Evolutionary conservation across 2,888 invertebrate genomes (phyloP), one percentile per base, ranked within the genome.

Genomic region (Drosophila mercatorum): DNA sequence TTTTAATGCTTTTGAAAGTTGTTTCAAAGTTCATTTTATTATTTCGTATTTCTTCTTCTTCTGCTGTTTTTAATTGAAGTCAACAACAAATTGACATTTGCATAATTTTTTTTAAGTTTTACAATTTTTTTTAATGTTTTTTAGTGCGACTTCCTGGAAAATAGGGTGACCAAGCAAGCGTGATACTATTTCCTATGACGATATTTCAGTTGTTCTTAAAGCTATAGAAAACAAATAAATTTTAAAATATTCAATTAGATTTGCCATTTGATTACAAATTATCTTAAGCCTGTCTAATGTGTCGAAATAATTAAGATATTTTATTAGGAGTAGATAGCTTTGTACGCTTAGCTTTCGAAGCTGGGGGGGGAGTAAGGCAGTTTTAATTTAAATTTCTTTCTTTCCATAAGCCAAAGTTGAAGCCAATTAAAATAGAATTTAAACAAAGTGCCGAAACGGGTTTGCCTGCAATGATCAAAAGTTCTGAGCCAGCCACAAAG

Each of bases 1-100:
- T 46, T 66, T 58, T 58, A 17, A 41, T 55, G 49, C 28, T 31
- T 51, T 49, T 58, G 61, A 78, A 78, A 65, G 77, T 70, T 60
- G 59, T 67, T 63, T n/a, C 26, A 46, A 14, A 38, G 53, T 5
- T 28, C 7, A 40, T 26, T 38, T 38, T 8, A 38, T 36, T 53
- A 14, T 53, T 44, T 49, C 67, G 43, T 58, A 67, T 60, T 61
- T 55, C 22, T 49, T n/a, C 3, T 31, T 34, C 31, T 17, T 34
- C 31, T 11, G 31, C 31, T 11, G 49, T 5, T 7, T 43, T 53
- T 65, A 66, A 66, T 40, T 40, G 31, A 34, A 53, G 46, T 44
- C 44, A 40, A 26, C 34, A 64, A 36, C 17, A 47, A 62, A 41
- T 53, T 38, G 38, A 22, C 51, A 36, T 51, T 36, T 51, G 51